phyloP scores from a whole-genome alignment of 2,888 invertebrate genomes.

The Scaptodrosophila latifasciaeformis region DNA sequence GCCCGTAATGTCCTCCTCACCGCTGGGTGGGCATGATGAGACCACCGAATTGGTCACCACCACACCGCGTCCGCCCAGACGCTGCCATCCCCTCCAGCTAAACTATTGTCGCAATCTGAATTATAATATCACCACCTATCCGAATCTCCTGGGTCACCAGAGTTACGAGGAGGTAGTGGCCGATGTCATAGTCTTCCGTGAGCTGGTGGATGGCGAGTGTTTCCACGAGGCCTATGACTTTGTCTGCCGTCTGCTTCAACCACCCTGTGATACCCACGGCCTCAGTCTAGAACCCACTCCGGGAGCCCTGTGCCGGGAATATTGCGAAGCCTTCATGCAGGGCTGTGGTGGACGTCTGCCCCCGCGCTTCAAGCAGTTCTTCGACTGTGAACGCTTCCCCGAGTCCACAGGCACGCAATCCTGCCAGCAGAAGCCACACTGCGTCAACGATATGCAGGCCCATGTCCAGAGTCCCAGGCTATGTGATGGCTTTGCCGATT shows the following conservation, averaged over 20 bases:
- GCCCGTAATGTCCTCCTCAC: conserved; percentile 73
- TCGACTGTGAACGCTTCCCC: conserved; percentile 87
- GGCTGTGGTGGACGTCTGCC: conserved; percentile 87
- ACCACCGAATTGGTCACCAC: conserved; percentile 74
- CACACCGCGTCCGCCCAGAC: conserved; percentile 78
- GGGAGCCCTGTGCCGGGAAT: conserved; percentile 81
- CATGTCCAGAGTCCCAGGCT: conserved; percentile 85
- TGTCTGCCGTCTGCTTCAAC: conserved; percentile 90
- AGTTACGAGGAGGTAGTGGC: conserved; percentile 80
- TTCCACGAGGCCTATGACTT: conserved; percentile 92
- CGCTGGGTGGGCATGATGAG: conserved; percentile 72
- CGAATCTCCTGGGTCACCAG: conserved; percentile 82
- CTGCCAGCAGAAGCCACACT: conserved; percentile 88
- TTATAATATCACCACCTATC: conserved; percentile 89
- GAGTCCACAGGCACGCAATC: conserved; percentile 85
- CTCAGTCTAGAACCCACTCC: conserved; percentile 76
- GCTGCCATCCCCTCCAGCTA: conserved; percentile 81
- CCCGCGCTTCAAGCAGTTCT: conserved; percentile 81
- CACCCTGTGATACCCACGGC: conserved; percentile 83
- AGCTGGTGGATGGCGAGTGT: conserved; percentile 93
- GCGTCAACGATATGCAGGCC: conserved; percentile 83
- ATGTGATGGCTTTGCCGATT: conserved; percentile 91
- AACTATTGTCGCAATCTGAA: conserved; percentile 83
- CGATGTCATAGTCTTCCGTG: conserved; percentile 88
- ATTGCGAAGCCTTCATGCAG: conserved; percentile 88